These are phyloP conservation scores for Halesus radiatus DNA, from an alignment of 1,140 invertebrate genomes.

Conservation along the genomic window DNA sequence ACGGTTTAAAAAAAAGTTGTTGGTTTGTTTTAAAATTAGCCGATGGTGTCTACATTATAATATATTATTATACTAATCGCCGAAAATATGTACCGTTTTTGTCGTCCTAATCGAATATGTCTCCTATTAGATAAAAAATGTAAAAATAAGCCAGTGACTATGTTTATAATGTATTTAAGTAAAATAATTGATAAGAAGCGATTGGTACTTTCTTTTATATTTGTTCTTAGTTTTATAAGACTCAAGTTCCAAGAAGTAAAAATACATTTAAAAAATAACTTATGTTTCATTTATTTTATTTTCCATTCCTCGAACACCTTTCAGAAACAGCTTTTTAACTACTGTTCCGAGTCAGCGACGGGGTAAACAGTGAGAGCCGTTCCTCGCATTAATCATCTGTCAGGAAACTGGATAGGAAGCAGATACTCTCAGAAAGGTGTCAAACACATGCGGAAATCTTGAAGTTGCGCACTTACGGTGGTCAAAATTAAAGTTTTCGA, in stretches of 20 bases:
- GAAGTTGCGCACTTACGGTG: background rate
- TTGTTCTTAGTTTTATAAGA: constrained; percentile 43
- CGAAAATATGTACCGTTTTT: background rate
- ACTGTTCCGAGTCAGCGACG: background rate
- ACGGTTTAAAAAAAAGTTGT: no score
- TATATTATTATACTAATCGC: background rate
- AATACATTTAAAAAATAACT: background rate
- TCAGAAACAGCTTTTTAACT: no score
- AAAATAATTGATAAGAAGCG: background rate
- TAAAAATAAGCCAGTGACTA: constrained; percentile 50
- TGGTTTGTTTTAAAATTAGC: background rate
- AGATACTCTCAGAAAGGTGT: background rate
- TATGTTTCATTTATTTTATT: no score
- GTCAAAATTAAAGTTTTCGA: background rate
- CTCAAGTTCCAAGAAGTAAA: constrained; percentile 22
- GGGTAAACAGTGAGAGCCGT: background rate
- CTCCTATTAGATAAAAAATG: constrained; percentile 50
- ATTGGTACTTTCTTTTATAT: constrained; percentile 22
- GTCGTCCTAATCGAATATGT: constrained; percentile 23
- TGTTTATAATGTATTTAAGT: constrained; percentile 15
- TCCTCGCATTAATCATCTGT: background rate
- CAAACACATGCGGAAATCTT: background rate
- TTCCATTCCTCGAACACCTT: no score
- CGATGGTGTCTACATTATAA: background rate
- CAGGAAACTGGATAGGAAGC: background rate